Percentiles rank a stretch among this genome's conserved stretches.
Conservation (phyloP, 2,113 vertebrate genomes). For the Cottus gobio region DNA sequence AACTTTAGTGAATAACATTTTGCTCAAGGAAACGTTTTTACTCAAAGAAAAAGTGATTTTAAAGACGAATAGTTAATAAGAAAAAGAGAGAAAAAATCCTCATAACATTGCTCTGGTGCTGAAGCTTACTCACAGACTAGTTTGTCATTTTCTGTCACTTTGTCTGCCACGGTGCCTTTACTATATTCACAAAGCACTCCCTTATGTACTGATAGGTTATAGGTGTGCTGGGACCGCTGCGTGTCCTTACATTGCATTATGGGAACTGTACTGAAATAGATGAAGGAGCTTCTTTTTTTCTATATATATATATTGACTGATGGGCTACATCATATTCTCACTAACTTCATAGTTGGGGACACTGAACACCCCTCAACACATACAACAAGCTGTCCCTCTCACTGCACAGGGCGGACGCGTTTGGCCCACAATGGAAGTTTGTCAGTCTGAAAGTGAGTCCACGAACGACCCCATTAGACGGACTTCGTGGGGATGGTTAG, state of each 20-base stretch:
- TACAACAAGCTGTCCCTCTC: background rate
- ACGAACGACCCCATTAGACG: background rate
- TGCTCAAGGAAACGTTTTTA: conserved; percentile 1
- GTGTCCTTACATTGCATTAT: background rate
- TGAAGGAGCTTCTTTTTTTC: background rate
- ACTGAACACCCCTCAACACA: background rate
- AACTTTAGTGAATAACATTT: background rate
- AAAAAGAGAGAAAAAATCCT: background rate
- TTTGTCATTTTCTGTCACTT: conserved; percentile 4
- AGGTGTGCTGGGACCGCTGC: conserved; percentile 2
- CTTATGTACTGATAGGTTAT: background rate
- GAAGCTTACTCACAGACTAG: background rate
- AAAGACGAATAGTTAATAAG: background rate
- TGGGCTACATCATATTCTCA: background rate
- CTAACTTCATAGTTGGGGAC: background rate
- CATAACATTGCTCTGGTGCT: background rate
- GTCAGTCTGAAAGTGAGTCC: background rate
- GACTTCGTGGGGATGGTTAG: conserved; percentile 3
- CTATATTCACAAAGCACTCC: conserved; percentile 19
- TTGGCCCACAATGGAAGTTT: conserved; percentile 27
- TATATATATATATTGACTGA: background rate
- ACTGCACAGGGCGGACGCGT: background rate
- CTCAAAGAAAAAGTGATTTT: background rate
- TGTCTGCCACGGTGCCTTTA: background rate
- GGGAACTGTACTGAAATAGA: conserved; percentile 6